These are phyloP conservation scores for Tragelaphus strepsiceros DNA, from an alignment of 2,113 vertebrate species.

Conservation along the genomic window DNA sequence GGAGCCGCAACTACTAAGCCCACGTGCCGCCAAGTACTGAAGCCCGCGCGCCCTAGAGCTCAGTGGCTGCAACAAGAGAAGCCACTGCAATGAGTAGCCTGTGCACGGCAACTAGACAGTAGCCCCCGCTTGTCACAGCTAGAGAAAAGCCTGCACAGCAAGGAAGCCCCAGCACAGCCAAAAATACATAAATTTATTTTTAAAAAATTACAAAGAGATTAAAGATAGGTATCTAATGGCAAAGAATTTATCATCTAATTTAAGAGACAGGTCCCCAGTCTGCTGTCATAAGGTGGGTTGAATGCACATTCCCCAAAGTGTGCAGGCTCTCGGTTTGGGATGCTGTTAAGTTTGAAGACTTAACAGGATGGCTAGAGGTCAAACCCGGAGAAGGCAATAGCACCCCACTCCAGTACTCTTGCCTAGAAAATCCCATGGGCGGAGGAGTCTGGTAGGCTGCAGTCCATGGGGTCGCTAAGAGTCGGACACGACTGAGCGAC, in stretches of 20 bases:
- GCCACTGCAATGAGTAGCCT: background rate
- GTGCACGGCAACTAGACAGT: background rate
- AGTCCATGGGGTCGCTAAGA: background rate
- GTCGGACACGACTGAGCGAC: background rate
- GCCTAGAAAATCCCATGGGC: background rate
- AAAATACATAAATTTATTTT: background rate
- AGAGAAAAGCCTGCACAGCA: background rate
- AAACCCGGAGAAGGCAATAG: background rate
- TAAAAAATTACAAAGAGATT: background rate
- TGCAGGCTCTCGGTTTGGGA: background rate
- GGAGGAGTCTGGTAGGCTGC: background rate
- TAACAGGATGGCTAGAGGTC: background rate
- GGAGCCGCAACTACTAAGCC: background rate
- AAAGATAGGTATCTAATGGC: background rate
- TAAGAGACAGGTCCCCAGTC: background rate
- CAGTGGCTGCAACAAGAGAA: background rate
- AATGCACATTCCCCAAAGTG: background rate
- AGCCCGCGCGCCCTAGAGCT: background rate
- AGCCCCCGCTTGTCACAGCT: background rate
- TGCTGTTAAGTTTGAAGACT: background rate
- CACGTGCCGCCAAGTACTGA: background rate
- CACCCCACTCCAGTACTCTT: background rate
- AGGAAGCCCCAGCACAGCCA: background rate
- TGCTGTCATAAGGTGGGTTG: background rate
- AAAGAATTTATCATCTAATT: too few species aligned